Conservation (phyloP, 1,140 invertebrate species). For the Wasmannia auropunctata region DNA sequence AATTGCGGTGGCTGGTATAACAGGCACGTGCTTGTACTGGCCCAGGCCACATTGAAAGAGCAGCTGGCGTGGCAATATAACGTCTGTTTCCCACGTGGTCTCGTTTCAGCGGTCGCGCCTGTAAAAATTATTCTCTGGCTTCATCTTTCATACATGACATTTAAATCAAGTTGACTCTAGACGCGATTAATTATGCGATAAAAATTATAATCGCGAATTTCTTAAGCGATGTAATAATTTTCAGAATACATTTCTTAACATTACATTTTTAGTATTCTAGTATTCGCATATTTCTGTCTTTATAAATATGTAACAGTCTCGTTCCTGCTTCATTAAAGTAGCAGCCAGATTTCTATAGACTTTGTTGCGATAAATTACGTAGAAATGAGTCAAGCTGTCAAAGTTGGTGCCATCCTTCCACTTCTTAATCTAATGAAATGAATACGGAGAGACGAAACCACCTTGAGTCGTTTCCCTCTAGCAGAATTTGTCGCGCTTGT, state of each 20-base stretch:
- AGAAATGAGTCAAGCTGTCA: background rate
- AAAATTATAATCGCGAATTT: background rate
- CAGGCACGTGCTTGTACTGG: background rate
- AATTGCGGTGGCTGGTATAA: slow-evolving; percentile 1
- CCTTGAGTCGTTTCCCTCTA: background rate
- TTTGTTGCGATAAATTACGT: background rate
- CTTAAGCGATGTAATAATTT: background rate
- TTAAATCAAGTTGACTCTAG: background rate
- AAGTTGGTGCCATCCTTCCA: background rate
- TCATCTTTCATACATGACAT: background rate
- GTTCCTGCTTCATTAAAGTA: background rate
- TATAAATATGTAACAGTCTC: background rate
- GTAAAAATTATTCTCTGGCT: background rate
- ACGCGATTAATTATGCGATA: background rate
- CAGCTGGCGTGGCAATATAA: slow-evolving; percentile 30
- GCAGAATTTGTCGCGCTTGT: background rate
- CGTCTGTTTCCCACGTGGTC: background rate
- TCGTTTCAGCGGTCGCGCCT: background rate
- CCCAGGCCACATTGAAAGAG: background rate
- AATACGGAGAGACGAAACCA: background rate
- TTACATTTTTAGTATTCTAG: too few species aligned
- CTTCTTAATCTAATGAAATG: background rate
- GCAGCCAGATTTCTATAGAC: background rate
- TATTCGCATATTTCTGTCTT: background rate
- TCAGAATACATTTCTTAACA: background rate